Base-by-base conservation (phyloP, 2,797 vertebrate genomes). In the Mus minutoides region DNA sequence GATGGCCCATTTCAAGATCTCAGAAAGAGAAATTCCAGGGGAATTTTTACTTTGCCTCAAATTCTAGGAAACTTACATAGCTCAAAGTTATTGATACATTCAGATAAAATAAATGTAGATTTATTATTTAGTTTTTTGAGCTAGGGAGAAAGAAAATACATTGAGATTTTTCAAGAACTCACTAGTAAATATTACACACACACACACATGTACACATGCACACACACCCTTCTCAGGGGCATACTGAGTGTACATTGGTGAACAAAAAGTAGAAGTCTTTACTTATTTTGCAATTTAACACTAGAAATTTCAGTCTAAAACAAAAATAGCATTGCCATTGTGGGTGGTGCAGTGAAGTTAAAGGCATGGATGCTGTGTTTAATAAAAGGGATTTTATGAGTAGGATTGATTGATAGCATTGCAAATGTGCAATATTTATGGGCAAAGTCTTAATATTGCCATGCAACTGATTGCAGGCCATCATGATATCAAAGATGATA, bases 1-100 rank as follows among this genome's bases (percentile, higher is more conserved):
- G 46, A 7, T n/a, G 2, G 92, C n/a, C 46, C 13, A 14, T 56
- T 79, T 6, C n/a, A 73, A 60, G 11, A 24, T 43, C 31, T 94
- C 76, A 22, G 82, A 90, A 73, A 76, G 9, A 4, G 19, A 52
- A 96, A 88, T 60, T 92, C 17, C 1, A 85, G 16, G 3, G 13
- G 58, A 64, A 92, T 84, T 94, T 96, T 54, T n/a, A 7, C 77
- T 86, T 80, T 94, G 90, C 5, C 13, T 92, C 69, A 84, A 79
- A 67, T 3, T 31, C 87, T 22, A 91, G 17, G 24, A 80, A 91
- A 60, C 8, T n/a, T 85, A 17, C 49, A 69, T 64, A 85, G 60
- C 71, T 89, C 67, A 31, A 94, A 94, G 13, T 67, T 96, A 79
- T 46, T 79, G 26, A 34, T 40, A 84, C 4, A 13, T 64, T 5